phyloP scores from a whole-genome alignment of 37 sponge, comb jelly and placozoan species.

The Oopsacas minuta region DNA sequence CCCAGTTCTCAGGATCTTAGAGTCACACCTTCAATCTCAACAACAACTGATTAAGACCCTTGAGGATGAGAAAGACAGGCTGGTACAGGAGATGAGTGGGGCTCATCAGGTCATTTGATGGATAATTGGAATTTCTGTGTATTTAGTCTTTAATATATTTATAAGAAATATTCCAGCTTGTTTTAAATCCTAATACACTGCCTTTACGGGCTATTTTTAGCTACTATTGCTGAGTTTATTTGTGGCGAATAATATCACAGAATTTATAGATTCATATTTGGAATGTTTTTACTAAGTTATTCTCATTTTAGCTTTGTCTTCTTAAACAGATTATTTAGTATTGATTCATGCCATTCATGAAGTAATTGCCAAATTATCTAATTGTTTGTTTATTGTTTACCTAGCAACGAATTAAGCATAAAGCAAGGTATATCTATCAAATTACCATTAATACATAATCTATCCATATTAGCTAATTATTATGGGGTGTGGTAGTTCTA shows the following conservation, averaged over 20 bases:
- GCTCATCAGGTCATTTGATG: not conserved
- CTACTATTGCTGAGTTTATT: too few species aligned
- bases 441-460: not conserved
- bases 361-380: too few species aligned
- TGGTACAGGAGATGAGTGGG: conserved; percentile 26
- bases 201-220: too few species aligned
- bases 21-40: conserved; percentile 23
- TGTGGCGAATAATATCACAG: too few species aligned
- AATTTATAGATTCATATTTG: too few species aligned
- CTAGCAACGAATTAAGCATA: too few species aligned
- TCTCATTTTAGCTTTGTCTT: too few species aligned
- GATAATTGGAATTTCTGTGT: not conserved
- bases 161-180: not conserved
- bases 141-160: not conserved
- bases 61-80: conserved; percentile 6
- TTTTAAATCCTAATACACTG: too few species aligned
- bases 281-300: too few species aligned
- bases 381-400: not conserved
- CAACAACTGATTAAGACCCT: conserved; percentile 23
- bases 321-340: too few species aligned
- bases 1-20: conserved; percentile 47
- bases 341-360: too few species aligned
- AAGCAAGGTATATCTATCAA: too few species aligned
- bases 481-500: conserved; percentile 4
- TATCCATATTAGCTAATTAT: not conserved